Conservation (phyloP, 1,140 invertebrate species). For the Lepidostoma basale region DNA sequence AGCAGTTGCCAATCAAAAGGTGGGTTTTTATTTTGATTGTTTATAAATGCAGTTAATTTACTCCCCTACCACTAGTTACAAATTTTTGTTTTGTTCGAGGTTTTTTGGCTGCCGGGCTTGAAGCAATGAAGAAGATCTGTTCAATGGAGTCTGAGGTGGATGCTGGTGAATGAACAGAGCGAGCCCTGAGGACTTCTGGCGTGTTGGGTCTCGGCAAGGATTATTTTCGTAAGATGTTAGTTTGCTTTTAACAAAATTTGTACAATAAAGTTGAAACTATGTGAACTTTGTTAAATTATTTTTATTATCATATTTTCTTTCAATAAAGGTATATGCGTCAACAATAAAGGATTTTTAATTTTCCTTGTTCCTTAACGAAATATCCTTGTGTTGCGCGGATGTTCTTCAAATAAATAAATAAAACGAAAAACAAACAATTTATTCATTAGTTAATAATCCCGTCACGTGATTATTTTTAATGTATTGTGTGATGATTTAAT, state of each 20-base stretch:
- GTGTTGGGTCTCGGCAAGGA: too few relatives aligned
- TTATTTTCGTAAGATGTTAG: constrained; percentile 44
- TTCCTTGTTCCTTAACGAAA: constrained; percentile 35
- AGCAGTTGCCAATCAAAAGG: too few relatives aligned
- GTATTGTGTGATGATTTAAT: constrained; percentile 5
- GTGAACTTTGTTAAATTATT: constrained; percentile 25
- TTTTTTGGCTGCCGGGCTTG: too few relatives aligned
- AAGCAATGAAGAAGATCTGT: too few relatives aligned
- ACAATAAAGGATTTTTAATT: constrained; percentile 43
- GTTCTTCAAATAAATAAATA: constrained; percentile 6
- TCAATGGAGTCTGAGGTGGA: too few relatives aligned
- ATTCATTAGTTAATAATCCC: neutral
- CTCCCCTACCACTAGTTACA: too few relatives aligned
- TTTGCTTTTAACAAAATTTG: constrained; percentile 43
- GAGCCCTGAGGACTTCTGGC: too few relatives aligned
- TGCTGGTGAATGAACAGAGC: too few relatives aligned
- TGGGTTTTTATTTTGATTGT: too few relatives aligned
- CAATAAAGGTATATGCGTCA: constrained; percentile 30
- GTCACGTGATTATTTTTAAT: neutral
- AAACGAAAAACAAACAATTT: too few relatives aligned
- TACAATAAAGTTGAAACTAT: constrained; percentile 31
- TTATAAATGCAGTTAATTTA: too few relatives aligned
- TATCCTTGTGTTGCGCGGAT: constrained; percentile 30
- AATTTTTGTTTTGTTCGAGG: too few relatives aligned
- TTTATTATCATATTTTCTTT: constrained; percentile 28